These are phyloP conservation scores for Arion vulgaris DNA, from an alignment of 1,140 invertebrate genomes.

Conservation along the genomic window DNA sequence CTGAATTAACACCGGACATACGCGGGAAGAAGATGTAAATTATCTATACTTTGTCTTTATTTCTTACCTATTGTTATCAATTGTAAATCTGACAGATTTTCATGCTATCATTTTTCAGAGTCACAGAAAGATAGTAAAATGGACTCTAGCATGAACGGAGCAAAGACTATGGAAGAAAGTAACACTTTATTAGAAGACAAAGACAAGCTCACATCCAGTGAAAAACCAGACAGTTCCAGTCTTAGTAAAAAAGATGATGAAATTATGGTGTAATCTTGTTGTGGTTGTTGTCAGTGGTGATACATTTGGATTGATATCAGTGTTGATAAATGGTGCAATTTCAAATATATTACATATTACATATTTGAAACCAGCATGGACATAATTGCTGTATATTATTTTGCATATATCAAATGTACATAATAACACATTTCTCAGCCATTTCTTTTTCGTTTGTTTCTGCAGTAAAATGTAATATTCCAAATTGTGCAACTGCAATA, in stretches of 20 bases:
- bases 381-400: neutral
- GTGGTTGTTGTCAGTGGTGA: neutral
- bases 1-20: no score
- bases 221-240: neutral
- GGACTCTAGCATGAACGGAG: neutral
- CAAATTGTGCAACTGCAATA: no score
- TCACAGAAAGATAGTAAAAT: neutral
- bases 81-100: no score
- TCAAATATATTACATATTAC: neutral
- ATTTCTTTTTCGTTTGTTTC: neutral
- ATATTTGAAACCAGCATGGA: neutral
- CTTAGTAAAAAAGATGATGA: neutral
- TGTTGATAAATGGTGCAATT: conserved; percentile 12
- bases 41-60: no score
- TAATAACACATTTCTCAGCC: neutral
- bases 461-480: neutral
- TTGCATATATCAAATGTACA: neutral
- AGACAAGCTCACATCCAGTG: neutral
- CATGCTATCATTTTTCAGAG: no score
- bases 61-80: no score
- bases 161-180: neutral
- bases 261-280: conserved; percentile 1
- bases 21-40: no score
- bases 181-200: neutral
- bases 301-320: neutral